A percentile compares a stretch with the other conserved stretches of the same genome.
Conservation (phyloP, 2,797 vertebrate species). For the Poecilia wingei region DNA sequence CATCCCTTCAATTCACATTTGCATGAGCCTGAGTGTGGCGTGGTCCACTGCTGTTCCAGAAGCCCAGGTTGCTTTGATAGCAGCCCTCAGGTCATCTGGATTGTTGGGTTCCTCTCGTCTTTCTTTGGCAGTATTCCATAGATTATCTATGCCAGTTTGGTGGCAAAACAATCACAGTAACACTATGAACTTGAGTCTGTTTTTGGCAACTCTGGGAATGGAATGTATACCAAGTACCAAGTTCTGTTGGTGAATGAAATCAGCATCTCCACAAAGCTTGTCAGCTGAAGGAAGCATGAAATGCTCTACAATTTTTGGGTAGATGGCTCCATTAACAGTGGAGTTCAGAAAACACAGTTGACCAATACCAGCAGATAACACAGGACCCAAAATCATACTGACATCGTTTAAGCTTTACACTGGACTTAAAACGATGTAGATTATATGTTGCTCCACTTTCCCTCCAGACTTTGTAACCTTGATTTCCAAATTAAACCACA, state of each 20-base stretch:
- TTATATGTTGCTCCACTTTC: no score
- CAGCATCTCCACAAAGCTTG: not conserved
- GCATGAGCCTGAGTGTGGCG: not conserved
- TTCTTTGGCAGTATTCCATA: not conserved
- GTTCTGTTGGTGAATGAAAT: not conserved
- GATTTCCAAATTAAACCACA: no score
- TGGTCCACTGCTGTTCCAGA: not conserved
- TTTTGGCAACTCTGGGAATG: not conserved
- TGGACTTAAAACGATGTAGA: no score
- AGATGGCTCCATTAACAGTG: no score
- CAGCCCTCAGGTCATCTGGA: no score
- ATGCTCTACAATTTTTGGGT: not conserved
- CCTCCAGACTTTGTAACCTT: no score
- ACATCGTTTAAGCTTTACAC: no score
- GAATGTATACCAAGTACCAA: not conserved
- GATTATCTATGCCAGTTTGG: not conserved
- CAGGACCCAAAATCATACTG: no score
- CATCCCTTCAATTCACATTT: not conserved
- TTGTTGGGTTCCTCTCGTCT: no score
- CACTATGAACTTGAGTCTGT: not conserved
- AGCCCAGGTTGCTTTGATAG: no score
- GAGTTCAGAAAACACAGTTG: no score
- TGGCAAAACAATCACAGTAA: not conserved
- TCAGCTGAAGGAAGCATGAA: not conserved
- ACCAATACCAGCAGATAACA: no score